Percentiles rank a stretch among this genome's conserved stretches.
phyloP scores from a whole-genome alignment of 1,140 invertebrate genomes.

The Ruditapes philippinarum region DNA sequence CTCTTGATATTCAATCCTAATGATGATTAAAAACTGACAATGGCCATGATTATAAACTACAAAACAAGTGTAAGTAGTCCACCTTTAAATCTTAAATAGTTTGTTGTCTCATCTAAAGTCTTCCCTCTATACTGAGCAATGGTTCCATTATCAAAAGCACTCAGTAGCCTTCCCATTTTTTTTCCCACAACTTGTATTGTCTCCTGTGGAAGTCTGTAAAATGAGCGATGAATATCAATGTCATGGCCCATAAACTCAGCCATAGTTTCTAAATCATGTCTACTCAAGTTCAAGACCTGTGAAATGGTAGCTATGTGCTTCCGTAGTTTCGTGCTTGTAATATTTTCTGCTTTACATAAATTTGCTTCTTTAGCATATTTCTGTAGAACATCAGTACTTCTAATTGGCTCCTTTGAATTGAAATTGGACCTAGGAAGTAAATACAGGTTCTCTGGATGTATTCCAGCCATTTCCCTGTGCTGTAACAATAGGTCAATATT shows the following conservation, averaged over 20 bases:
- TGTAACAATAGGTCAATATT: not conserved
- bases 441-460: not conserved
- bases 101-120: too few species aligned
- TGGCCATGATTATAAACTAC: too few species aligned
- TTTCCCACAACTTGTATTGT: not conserved
- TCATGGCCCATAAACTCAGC: constrained; percentile 4
- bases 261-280: constrained; percentile 2
- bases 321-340: constrained; percentile 21
- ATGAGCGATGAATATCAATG: not conserved
- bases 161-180: constrained; percentile 3
- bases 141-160: constrained; percentile 9
- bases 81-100: too few species aligned
- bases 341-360: not conserved
- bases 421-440: too few species aligned
- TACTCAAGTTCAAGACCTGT: not conserved
- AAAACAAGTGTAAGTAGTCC: too few species aligned
- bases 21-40: too few species aligned
- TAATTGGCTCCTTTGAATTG: not conserved
- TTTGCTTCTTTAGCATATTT: constrained; percentile 1
- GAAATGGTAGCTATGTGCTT: constrained; percentile 16
- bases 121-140: too few species aligned
- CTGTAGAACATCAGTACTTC: not conserved
- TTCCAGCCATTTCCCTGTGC: not conserved
- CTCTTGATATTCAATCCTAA: too few species aligned
- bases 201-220: constrained; percentile 28